Evolutionary conservation across 2,888 invertebrate genomes (phyloP), one percentile per base, ranked within the genome.

Genomic region (Norana najaformis): DNA sequence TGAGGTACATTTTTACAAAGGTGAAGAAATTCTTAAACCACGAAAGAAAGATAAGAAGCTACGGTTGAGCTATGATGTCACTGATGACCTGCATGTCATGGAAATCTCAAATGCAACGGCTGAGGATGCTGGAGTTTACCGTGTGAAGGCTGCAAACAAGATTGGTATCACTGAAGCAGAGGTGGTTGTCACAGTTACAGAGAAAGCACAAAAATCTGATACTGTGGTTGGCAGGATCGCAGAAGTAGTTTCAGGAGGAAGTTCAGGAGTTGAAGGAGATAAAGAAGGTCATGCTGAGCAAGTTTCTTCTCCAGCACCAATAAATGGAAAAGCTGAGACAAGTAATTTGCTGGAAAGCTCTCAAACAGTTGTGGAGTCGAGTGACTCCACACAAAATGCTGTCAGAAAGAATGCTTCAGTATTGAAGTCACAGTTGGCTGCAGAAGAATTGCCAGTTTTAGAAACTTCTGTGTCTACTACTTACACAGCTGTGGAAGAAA

Each of bases 91-190:
- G 16, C 92, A 92, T 91, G 92, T 91, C 13, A 91, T 93, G 85
- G 92, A 92, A 90, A 93, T 94, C 34, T 53, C 82, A 1, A 91
- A 92, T 47, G 92, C 92, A 5, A 89, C 89, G 3, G 89, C 90
- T 20, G 89, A 91, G 13, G 93, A 94, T 91, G 91, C 92, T 8
- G 94, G 93, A 3, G 93, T 92, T 16, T 94, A 94, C 91, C 92
- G 92, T 38, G 91, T 94, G 69, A 91, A 91, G 30, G 93, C 93
- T 34, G 91, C 91, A 90, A 93, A 93, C 53, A 89, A 83, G 16
- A 35, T 53, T 18, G 91, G 92, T 18, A 69, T n/a, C 35, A 36
- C 83, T 13, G n/a, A 41, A 18, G 89, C 38, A 37, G 88, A 69
- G 37, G 91, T 89, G n/a, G 47, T 23, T 30, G 91, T 91, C 34